These are phyloP conservation scores for Xenopus laevis DNA, from an alignment of 2,113 vertebrate genomes.

Conservation along the genomic window DNA sequence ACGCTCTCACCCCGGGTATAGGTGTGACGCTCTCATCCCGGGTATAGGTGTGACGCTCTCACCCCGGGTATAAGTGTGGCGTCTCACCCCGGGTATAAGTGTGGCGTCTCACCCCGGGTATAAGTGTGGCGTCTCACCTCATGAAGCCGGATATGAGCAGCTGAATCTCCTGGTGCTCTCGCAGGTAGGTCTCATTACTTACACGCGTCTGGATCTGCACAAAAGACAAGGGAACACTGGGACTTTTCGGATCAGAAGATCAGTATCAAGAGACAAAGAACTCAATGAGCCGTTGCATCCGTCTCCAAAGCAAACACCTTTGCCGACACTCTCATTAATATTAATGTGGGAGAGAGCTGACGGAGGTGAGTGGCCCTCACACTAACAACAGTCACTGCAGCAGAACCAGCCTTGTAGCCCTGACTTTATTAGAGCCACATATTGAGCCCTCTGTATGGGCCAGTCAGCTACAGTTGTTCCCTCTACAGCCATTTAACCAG, in stretches of 20 bases:
- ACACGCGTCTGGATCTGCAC: slow-evolving; percentile 73
- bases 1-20: no score
- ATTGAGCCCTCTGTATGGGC: no score
- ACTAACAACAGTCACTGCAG: no score
- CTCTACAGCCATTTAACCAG: no score
- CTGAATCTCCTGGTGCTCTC: slow-evolving; percentile 71
- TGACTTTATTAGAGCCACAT: no score
- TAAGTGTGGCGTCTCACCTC: slow-evolving; percentile 64
- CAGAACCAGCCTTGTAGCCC: no score
- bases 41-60: no score
- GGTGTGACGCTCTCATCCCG: no score
- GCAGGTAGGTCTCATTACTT: slow-evolving; percentile 75
- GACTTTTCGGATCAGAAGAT: background rate
- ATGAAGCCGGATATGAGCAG: slow-evolving; percentile 71
- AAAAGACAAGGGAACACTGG: background rate
- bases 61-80: no score
- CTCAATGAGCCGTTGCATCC: background rate
- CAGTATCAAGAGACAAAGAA: background rate
- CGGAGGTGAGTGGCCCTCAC: background rate
- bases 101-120: background rate
- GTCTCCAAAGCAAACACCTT: background rate
- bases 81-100: no score
- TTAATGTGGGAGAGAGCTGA: no score
- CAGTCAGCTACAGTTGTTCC: no score
- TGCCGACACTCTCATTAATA: background rate